Percentiles rank a stretch among this genome's conserved stretches.
phyloP scores from a whole-genome alignment of 2,797 vertebrate genomes.

The Chelonia mydas region DNA sequence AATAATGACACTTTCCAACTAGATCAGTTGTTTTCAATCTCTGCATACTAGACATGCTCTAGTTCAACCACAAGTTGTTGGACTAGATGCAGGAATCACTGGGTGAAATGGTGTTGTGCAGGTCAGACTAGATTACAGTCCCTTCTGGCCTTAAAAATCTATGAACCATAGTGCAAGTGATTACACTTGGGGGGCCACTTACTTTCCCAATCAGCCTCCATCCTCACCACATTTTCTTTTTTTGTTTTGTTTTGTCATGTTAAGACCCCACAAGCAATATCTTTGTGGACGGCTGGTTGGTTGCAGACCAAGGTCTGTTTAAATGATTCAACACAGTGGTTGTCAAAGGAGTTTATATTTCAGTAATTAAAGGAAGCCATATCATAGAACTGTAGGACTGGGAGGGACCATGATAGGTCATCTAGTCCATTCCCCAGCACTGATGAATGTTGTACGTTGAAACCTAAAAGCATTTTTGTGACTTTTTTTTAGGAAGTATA shows the following conservation, averaged over 20 bases:
- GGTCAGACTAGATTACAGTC: background rate
- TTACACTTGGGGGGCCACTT: background rate
- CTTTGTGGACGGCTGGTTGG: background rate
- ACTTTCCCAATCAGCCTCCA: background rate
- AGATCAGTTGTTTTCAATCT: background rate
- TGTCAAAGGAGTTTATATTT: background rate
- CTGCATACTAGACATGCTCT: background rate
- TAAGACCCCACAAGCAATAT: background rate
- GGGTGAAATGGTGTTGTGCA: background rate
- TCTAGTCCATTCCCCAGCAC: background rate
- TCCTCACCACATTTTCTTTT: background rate
- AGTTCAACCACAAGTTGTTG: background rate
- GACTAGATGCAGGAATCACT: background rate
- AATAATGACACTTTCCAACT: background rate
- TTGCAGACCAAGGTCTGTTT: fast-evolving
- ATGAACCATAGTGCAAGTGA: background rate
- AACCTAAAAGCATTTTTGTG: background rate
- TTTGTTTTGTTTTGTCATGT: background rate
- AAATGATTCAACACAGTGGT: background rate
- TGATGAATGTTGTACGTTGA: background rate
- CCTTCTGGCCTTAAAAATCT: background rate
- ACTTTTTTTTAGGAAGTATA: background rate
- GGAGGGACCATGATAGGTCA: background rate
- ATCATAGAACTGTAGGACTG: background rate
- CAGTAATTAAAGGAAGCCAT: background rate